A percentile compares a stretch with the other conserved stretches of the same genome.
Conservation (phyloP, 1,140 invertebrate genomes). For the Drosophila sucinea region DNA sequence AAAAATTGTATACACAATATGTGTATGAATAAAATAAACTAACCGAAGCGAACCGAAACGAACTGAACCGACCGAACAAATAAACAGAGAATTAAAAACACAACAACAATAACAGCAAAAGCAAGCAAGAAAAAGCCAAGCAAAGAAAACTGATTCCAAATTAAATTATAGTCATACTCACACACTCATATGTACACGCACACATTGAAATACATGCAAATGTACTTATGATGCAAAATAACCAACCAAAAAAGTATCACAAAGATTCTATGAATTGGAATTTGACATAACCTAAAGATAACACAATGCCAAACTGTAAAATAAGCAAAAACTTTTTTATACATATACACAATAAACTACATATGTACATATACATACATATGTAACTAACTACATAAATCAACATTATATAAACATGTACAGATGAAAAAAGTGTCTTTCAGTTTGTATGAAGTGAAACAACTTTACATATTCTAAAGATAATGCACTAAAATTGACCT, state of each 20-base stretch:
- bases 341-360: background rate
- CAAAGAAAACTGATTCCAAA: slow-evolving; percentile 61
- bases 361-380: slow-evolving; percentile 10
- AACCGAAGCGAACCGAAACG: slow-evolving; percentile 25
- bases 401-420: too few species aligned
- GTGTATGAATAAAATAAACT: slow-evolving; percentile 51
- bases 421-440: background rate
- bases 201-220: slow-evolving; percentile 19
- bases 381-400: background rate
- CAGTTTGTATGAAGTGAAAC: background rate
- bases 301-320: background rate
- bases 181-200: slow-evolving; percentile 20
- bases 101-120: slow-evolving; percentile 19
- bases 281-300: slow-evolving; percentile 5
- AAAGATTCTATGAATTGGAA: slow-evolving; percentile 2
- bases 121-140: slow-evolving; percentile 35
- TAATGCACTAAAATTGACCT: slow-evolving; percentile 1
- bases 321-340: background rate
- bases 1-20: slow-evolving; percentile 30
- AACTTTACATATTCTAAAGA: slow-evolving; percentile 7
- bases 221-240: slow-evolving; percentile 10
- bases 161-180: slow-evolving; percentile 15
- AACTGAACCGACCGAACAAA: slow-evolving; percentile 48
- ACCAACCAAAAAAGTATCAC: slow-evolving; percentile 1
- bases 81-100: slow-evolving; percentile 33